Conservation (phyloP, 2,113 vertebrate species). For the Tautogolabrus adspersus region DNA sequence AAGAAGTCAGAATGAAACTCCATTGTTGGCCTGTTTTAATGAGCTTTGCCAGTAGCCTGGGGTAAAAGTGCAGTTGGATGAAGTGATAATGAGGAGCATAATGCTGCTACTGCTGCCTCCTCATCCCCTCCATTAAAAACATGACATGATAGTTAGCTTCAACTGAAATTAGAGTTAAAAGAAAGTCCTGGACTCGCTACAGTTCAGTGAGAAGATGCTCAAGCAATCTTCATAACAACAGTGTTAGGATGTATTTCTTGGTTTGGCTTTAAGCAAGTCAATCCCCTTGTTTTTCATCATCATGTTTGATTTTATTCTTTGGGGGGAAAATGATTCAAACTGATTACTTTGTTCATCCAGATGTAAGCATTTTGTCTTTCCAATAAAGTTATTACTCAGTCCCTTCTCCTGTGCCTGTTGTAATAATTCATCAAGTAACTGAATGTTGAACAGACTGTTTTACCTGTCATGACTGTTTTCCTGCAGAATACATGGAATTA, state of each 20-base stretch:
- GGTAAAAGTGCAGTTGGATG: conserved; percentile 57
- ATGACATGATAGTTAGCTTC: conserved; percentile 29
- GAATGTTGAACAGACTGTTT: no score
- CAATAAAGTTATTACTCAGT: not conserved
- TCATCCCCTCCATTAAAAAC: conserved; percentile 31
- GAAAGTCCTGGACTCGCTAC: conserved; percentile 1
- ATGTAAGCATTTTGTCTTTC: conserved; percentile 10
- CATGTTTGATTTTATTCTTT: no score
- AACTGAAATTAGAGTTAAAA: conserved; percentile 44
- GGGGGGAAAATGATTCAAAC: conserved; percentile 16
- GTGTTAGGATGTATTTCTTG: conserved; percentile 2
- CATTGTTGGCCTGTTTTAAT: conserved; percentile 67
- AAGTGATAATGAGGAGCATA: conserved; percentile 60
- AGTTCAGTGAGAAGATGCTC: conserved; percentile 18
- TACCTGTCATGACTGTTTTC: no score
- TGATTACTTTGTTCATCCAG: conserved; percentile 7
- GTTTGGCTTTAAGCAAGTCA: not conserved
- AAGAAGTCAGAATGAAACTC: conserved; percentile 36
- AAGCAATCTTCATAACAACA: conserved; percentile 7
- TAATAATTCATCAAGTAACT: no score
- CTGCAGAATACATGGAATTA: no score
- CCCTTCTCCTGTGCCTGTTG: no score
- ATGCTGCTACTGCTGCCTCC: conserved; percentile 42
- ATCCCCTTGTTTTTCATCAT: conserved; percentile 11
- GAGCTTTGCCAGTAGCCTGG: conserved; percentile 53